These are phyloP conservation scores for Cryptotermes secundus DNA, from an alignment of 1,140 invertebrate species.

Conservation along the genomic window DNA sequence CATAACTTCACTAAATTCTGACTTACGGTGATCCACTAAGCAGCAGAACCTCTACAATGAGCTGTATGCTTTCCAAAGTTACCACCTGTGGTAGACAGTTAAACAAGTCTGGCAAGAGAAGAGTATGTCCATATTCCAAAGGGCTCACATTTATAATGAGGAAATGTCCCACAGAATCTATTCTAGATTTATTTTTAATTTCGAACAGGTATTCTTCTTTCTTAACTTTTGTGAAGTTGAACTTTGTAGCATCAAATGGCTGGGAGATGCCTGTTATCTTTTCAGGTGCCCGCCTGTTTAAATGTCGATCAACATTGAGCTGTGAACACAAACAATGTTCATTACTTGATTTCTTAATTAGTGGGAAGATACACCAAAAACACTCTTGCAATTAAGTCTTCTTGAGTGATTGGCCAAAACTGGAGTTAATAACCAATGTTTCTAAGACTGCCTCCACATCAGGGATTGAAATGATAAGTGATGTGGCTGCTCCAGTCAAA, in stretches of 20 bases:
- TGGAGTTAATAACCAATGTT: no score
- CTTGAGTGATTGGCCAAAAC: no score
- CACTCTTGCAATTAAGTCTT: no score
- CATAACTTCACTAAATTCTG: no score
- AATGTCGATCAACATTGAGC: constrained; percentile 51
- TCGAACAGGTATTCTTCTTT: constrained; percentile 48
- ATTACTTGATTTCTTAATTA: not conserved
- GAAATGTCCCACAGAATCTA: not conserved
- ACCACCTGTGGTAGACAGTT: constrained; percentile 47
- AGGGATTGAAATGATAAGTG: no score
- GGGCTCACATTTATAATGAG: constrained; percentile 56
- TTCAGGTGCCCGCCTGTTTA: constrained; percentile 50
- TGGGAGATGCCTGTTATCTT: constrained; percentile 46
- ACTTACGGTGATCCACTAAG: constrained; percentile 44
- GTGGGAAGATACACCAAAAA: no score
- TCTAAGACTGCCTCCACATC: no score
- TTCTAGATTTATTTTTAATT: not conserved
- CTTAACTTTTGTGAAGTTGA: constrained; percentile 53
- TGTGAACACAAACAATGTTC: constrained; percentile 38
- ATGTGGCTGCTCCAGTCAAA: no score
- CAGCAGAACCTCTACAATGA: constrained; percentile 44
- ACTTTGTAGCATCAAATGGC: constrained; percentile 49
- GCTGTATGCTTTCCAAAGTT: constrained; percentile 40
- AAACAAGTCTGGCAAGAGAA: constrained; percentile 50
- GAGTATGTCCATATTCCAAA: constrained; percentile 52